Evolutionary conservation across 2,113 vertebrate genomes (phyloP).

Genomic region (Nycticebus coucang): DNA sequence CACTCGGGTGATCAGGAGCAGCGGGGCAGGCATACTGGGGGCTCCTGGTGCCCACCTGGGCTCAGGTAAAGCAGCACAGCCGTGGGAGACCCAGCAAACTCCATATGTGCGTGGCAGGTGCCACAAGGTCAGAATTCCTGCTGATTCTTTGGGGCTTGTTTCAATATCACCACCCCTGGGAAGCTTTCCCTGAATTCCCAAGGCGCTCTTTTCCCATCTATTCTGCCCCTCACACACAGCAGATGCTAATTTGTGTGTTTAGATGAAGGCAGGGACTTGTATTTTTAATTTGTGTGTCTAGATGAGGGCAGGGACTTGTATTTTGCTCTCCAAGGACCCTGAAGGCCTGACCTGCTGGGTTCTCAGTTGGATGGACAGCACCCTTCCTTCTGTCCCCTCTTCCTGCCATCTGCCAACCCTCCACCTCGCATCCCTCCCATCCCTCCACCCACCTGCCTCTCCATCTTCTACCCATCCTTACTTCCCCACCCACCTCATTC

Average conservation of each 20-base stretch:
- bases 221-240: not conserved
- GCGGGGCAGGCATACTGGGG: not conserved
- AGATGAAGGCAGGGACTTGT: too few relatives aligned
- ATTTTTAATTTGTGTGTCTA: not conserved
- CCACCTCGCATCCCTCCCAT: not conserved
- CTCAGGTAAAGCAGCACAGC: not conserved
- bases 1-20: not conserved
- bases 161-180: not conserved
- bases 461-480: not conserved
- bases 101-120: not conserved
- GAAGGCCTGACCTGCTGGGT: not conserved
- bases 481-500: too few relatives aligned
- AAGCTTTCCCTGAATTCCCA: not conserved
- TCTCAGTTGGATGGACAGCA: not conserved
- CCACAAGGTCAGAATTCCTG: not conserved
- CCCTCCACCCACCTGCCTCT: too few relatives aligned
- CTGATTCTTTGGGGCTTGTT: not conserved
- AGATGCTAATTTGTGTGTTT: not conserved
- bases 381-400: not conserved
- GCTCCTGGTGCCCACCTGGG: not conserved
- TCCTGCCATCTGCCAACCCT: not conserved
- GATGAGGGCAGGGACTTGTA: too few relatives aligned
- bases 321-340: not conserved
- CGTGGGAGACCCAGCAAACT: not conserved
- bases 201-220: not conserved